Evolutionary conservation across 2,113 vertebrate genomes (phyloP), one percentile per base, ranked within the genome.

Genomic region (Calidris pugnax): DNA sequence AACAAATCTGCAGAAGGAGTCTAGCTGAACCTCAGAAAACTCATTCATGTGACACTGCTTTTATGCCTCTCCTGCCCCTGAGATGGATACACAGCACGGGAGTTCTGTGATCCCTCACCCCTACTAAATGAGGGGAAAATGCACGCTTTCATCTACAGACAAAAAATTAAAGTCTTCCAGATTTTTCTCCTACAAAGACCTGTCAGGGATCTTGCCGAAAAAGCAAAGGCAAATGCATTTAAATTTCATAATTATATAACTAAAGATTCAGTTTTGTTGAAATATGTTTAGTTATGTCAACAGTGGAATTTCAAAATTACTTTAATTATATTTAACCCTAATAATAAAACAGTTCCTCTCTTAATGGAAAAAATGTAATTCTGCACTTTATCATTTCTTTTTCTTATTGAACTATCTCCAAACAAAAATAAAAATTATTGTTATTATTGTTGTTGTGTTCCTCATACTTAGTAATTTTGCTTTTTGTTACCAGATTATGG

Each of bases 221-320:
- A 93, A 55, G 27, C 66, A 73, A 94, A 68, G 33, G 7, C 10
- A 63, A 83, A 64, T 63, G 18, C 11, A 81, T 89, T 84, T 63
- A 57, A 67, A 93, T 78, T 87, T 69, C 57, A 59, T 84, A 81
- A 77, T 77, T 95, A 87, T 53, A 10, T 76, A 90, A 93, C 14
- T 79, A 88, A 39, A 86, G 62, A 69, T 90, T 73, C 45, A 66
- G 12, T 50, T 85, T 41, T 69, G 15, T 32, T 85, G 76, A 94
- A 95, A 94, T 87, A 56, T 10, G 7, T 73, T 96, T 72, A 47
- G n/a, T 94, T 97, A 90, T 26, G 43, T 74, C 78, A 95, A 80
- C 48, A 67, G 39, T 76, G 39, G 22, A 66, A 87, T 84, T 91
- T 82, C 51, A 73, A 94, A 89, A 37, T 1, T 6, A 24, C 21